Base-by-base conservation (phyloP, 1,140 invertebrate species). In the Hyposmocoma kahamanoa region DNA sequence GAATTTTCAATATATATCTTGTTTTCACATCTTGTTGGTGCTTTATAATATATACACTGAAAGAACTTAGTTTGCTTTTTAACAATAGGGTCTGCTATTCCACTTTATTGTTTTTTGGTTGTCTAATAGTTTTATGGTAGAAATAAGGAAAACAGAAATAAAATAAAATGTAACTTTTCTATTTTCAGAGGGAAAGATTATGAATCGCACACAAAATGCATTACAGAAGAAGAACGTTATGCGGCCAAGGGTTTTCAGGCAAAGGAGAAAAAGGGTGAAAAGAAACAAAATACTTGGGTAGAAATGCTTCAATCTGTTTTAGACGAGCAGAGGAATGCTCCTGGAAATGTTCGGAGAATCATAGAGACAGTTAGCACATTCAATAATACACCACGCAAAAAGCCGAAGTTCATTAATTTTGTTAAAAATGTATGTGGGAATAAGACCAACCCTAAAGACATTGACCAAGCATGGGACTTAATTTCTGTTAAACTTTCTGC, bases 341-440 rank as follows among this genome's bases (percentile, higher is more conserved):
- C 90, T 24, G 68, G 78, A 20, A 70, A 87, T 55, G 81, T 94
- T 38, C 86, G 86, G 61, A 88, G 84, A 45, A 84, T 96, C 21
- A 87, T 98, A 22, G 86, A 94, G 54, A 88, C 85, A 11, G 89
- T 98, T 24, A 90, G 91, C 22, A 90, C 90, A 41, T 90, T 92
- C 67, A 91, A 92, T 38, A 98, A 98, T 75, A 94, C 98, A 62
- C 97, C 97, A n/a, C 88, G 96, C 28, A 98, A 98, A 72, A 94
- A 95, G 72, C 83, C 87, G 0, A 97, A 97, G 74, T 98, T 98
- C 86, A 86, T 94, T 54, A 94, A 94, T 67, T 94, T 93, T 80
- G 87, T 92, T 5, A 89, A 86, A 59, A 93, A 88, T 77, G 87
- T 89, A 19, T 88, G 90, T 49, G 88, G 90, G 22, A 79, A 87